Evolutionary conservation across 2,113 vertebrate genomes (phyloP), one percentile per base, ranked within the genome.

Genomic region (Hippocampus comes): DNA sequence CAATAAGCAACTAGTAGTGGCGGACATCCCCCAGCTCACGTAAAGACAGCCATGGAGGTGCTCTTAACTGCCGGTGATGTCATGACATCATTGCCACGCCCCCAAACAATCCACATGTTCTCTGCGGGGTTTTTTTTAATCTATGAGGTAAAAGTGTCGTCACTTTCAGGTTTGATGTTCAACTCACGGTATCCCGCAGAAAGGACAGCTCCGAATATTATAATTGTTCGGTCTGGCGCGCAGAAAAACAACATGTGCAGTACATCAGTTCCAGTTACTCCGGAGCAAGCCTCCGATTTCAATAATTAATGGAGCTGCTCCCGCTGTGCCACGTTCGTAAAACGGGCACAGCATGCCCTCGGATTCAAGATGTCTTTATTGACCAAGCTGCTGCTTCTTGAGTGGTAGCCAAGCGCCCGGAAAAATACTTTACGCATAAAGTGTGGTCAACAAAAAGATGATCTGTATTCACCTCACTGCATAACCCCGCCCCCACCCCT

Each of bases 261-360:
- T 48, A 66, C 64, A 66, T 66, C 64, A 66, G 64, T 66, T 48
- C 43, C 64, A 66, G 64, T 66, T 66, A 48, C 64, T 46, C 42
- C 42, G 14, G 64, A 66, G 42, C n/a, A 8, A 66, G 64, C 64
- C 64, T 66, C 42, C 43, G 1, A 66, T 66, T 66, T 66, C 43
- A 66, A 66, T 66, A 66, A 66, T 66, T 66, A 66, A 66, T 66
- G 64, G 42, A 66, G 43, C 64, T 48, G 64, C 48, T 66, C 43
- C 15, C 23, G 64, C 64, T 66, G 64, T 34, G 59, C 59, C 27
- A 61, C 59, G 27, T 48, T 49, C 48, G 64, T 66, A 48, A 66
- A 66, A 66, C n/a, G 64, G n/a, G 64, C 64, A 27, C 64, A 66
- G 64, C 64, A 48, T 66, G 64, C 42, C 23, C 23, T 25, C 43